Base-by-base conservation (phyloP, 37 sponge, comb jelly and placozoan species). In the Tethya wilhelma region DNA sequence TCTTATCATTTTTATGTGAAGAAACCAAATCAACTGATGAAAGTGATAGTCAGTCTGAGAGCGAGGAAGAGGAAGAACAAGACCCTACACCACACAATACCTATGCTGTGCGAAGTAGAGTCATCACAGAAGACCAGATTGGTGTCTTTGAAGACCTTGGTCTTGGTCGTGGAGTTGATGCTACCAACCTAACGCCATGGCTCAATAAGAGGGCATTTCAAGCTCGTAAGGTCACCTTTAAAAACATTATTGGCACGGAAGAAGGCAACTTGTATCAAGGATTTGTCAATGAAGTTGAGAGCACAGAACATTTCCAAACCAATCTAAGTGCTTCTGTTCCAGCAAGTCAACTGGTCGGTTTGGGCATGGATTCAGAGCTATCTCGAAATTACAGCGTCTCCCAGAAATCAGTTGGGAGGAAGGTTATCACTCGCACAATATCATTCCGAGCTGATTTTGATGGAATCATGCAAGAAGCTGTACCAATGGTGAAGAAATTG, bases 201-300 rank as follows among this genome's bases (percentile, higher is more conserved):
- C 11, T 33, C 34, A 67, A 67, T 19, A 67, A 67, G 39, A 67
- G 38, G 7, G 38, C 67, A 30, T 36, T 67, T 31, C 78, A 77
- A 77, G 72, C 56, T n/a, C 66, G 81, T 37, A 25, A 29, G 9
- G 81, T 80, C 2, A 31, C 40, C 14, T 38, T n/a, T 2, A 45
- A 53, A 2, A 63, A 56, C 69, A 44, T 86, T 22, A 39, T 86
- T 40, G 87, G 87, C 12, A 86, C 74, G 1, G 87, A 86, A 44
- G 80, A 86, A 65, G 87, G 87, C 53, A 49, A 49, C 53, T 49
- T 49, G 53, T 49, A 49, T 14, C 53, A 49, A 14, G 53, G 53
- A 19, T 49, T 49, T 49, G 53, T 49, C 14, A 49, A 49, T 14
- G 53, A 49, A 14, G 53, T 49, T 9, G 53, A 49, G 53, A 49